These are phyloP conservation scores for Kryphioiulus occultus DNA, from an alignment of 2,888 invertebrate species.

Conservation along the genomic window DNA sequence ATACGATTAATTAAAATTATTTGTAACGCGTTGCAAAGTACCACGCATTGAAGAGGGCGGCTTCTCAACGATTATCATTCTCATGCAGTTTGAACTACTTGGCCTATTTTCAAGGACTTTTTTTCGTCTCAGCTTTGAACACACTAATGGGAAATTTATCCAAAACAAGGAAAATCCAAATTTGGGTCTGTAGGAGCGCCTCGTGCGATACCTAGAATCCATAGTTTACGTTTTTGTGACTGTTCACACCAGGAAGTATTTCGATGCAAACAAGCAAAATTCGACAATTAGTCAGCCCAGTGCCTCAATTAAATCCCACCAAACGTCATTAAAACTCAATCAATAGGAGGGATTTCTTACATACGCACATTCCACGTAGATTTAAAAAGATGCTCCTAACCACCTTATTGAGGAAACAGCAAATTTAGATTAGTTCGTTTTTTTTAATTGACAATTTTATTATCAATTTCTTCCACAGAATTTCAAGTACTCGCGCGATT, in stretches of 20 bases:
- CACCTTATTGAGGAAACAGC: too few relatives aligned
- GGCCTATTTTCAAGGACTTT: neutral
- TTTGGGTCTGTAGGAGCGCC: neutral
- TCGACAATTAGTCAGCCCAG: neutral
- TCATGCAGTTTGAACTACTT: constrained; percentile 8
- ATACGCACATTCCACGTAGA: neutral
- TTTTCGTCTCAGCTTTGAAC: neutral
- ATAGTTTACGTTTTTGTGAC: neutral
- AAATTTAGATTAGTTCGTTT: too few relatives aligned
- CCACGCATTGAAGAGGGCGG: neutral
- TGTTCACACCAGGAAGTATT: neutral
- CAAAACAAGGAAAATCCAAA: neutral
- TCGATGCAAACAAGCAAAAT: neutral
- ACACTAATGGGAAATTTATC: neutral
- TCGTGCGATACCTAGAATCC: neutral
- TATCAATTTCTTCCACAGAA: too few relatives aligned
- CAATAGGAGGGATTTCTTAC: neutral
- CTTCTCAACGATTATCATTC: neutral
- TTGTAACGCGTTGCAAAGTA: neutral
- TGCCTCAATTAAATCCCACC: neutral
- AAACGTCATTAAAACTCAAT: neutral
- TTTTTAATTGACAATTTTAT: too few relatives aligned
- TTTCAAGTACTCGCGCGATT: too few relatives aligned
- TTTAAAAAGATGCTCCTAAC: too few relatives aligned
- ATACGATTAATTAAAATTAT: constrained; percentile 3